Evolutionary conservation across 1,140 invertebrate species (phyloP), one percentile per base, ranked within the genome.

Genomic region (Macrobrachium nipponense): DNA sequence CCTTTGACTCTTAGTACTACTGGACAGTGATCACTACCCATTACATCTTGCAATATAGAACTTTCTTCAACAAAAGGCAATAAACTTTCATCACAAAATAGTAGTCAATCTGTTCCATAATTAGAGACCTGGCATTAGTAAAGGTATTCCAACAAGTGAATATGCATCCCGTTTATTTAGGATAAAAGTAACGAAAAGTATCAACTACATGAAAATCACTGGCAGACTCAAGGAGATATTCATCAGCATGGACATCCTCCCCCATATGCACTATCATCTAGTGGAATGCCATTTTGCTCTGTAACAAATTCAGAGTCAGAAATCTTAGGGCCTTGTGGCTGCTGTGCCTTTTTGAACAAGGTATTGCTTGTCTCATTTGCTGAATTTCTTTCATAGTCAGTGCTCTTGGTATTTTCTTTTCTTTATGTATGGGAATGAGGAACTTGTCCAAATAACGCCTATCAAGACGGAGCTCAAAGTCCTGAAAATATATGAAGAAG

Each of bases 21-120:
- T 3, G 93, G 93, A 89, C 93, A 94, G 87, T 94, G 93, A 89
- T 94, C 93, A 62, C 93, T 94, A 2, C 93, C 93, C 81, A 91
- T 88, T 36, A 94, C 89, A n/a, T 94, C 91, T 23, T 90, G 75
- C 82, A 92, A 89, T 59, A 93, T 91, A 18, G 89, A 80, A 86
- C 92, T 92, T 51, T 91, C 90, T 12, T 73, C 80, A 12, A 93
- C 86, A 78, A 90, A 89, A 44, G 72, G 77, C 4, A 90, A 68
- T 5, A 93, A 88, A 20, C 90, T 82, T 59, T 86, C 82, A 89
- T 93, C 91, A 23, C 90, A 89, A 8, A 94, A 84, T 59, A 94
- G 88, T 94, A 94, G 89, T 94, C 93, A 36, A 94, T 91, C 36
- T 59, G 91, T 91, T 18, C 93, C 93, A 90, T 92, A 94, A 90